Percentiles rank a stretch among this genome's conserved stretches.
Evolutionary conservation across 2,797 vertebrate genomes (phyloP).

Genomic region (Labroides dimidiatus): DNA sequence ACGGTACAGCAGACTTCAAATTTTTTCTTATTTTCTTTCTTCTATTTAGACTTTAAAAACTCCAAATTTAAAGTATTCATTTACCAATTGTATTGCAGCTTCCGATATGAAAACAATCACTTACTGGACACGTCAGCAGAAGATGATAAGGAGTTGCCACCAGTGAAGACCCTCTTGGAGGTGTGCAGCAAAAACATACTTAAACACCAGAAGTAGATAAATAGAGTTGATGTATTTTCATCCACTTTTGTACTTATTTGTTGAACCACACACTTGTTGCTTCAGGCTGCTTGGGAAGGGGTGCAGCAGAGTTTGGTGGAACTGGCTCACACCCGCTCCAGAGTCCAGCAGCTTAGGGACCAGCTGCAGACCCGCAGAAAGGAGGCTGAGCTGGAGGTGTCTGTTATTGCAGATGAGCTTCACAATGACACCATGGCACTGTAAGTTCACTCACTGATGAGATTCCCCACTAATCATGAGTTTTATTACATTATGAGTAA

Average conservation of each 20-base stretch:
- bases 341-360: conserved; percentile 63
- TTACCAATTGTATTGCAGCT: conserved; percentile 65
- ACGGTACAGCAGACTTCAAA: conserved; percentile 59
- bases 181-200: conserved; percentile 60
- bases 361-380: conserved; percentile 65
- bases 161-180: conserved; percentile 82
- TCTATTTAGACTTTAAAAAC: not conserved
- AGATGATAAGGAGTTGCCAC: conserved; percentile 74
- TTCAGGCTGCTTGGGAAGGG: conserved; percentile 84
- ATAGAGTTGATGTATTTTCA: not conserved
- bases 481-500: not conserved
- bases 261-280: conserved; percentile 20
- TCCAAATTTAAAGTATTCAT: not conserved
- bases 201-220: not conserved
- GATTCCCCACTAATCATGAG: not conserved
- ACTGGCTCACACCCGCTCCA: conserved; percentile 71
- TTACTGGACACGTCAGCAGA: conserved; percentile 78
- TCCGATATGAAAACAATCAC: conserved; percentile 76
- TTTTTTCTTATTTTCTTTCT: not conserved
- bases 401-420: conserved; percentile 44
- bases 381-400: conserved; percentile 69
- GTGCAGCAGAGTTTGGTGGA: conserved; percentile 78
- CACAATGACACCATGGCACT: conserved; percentile 57
- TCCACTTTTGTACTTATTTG: conserved; percentile 18
- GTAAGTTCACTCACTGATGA: conserved; percentile 52